Conservation (phyloP, 2,888 invertebrate species). For the Trisateles emortualis region DNA sequence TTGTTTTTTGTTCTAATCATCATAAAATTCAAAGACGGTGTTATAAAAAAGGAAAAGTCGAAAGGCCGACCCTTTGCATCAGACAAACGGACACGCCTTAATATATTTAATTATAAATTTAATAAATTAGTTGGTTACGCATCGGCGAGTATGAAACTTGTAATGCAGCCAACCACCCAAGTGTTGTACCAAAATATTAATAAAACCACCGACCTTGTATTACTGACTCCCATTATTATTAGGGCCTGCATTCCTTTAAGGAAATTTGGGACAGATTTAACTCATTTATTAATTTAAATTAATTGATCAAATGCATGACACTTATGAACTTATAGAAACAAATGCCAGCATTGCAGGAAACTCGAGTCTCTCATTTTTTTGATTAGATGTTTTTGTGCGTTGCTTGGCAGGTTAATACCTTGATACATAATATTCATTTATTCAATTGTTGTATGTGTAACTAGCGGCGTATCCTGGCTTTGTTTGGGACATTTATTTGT, state of each 20-base stretch:
- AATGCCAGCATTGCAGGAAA: too few relatives aligned
- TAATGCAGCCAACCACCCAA: conserved; percentile 57
- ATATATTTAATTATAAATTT: conserved; percentile 78
- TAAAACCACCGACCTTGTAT: conserved; percentile 51
- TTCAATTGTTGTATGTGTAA: too few relatives aligned
- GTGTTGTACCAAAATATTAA: conserved; percentile 63
- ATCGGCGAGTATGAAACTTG: conserved; percentile 50
- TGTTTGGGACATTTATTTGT: too few relatives aligned
- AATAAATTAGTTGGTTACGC: conserved; percentile 71
- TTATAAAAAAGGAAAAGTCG: conserved; percentile 44
- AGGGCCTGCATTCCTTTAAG: conserved; percentile 26
- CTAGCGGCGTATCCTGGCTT: too few relatives aligned
- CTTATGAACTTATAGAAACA: too few relatives aligned
- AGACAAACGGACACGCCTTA: conserved; percentile 52
- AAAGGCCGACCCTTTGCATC: conserved; percentile 40
- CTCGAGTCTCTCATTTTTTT: too few relatives aligned
- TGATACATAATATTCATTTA: too few relatives aligned
- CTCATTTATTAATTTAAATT: too few relatives aligned
- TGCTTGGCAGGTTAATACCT: too few relatives aligned
- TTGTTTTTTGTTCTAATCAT: conserved; percentile 41
- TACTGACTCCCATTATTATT: conserved; percentile 32
- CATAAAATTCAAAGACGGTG: conserved; percentile 38
- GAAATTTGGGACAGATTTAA: neutral
- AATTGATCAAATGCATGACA: too few relatives aligned
- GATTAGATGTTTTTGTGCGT: too few relatives aligned